Evolutionary conservation across 2,888 invertebrate genomes (phyloP), one percentile per base, ranked within the genome.

Genomic region (Brachyptera putata): DNA sequence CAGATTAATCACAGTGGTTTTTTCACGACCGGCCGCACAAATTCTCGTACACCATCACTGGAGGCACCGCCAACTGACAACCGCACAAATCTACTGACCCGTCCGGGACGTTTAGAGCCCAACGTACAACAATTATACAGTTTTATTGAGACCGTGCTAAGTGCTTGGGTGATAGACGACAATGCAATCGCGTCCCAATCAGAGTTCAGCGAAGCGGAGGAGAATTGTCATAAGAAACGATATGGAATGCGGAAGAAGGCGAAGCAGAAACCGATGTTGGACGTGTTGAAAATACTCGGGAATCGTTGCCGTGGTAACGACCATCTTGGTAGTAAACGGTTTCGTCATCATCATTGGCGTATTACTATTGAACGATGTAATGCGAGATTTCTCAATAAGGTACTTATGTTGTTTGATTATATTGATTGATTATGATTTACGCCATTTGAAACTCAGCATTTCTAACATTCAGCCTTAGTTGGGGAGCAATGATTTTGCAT

Each of bases 311-410:
- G 53, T 5, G 66, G 64, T 11, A 66, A 66, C 37, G 64, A 66
- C 39, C 61, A 61, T 39, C 55, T 66, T 22, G 68, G 70, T 3
- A 65, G 68, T 24, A 67, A 68, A 22, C 64, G 67, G 26, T 72
- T 68, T 64, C 66, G 68, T 57, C 91, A 92, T 74, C 84, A 87
- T 69, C 91, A 92, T 75, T 91, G 89, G 85, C 87, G 91, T 70
- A 85, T 89, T 64, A 87, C 90, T 41, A 87, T 91, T 60, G 89
- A 89, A 74, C 87, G 88, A 69, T 94, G 93, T 79, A 93, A 93
- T 73, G 91, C 91, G 75, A 80, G 86, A 69, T 93, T 94, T 78
- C 82, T 93, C 63, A 83, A 87, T 76, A 92, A 91, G 89, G 92
- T 93, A 63, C 2, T 9, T 30, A 30, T n/a, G n/a, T n/a, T n/a